Percentiles rank a stretch among this genome's conserved stretches.
Conservation (phyloP, 92 coral and sea anemone genomes). For the Parazoanthus swiftii region DNA sequence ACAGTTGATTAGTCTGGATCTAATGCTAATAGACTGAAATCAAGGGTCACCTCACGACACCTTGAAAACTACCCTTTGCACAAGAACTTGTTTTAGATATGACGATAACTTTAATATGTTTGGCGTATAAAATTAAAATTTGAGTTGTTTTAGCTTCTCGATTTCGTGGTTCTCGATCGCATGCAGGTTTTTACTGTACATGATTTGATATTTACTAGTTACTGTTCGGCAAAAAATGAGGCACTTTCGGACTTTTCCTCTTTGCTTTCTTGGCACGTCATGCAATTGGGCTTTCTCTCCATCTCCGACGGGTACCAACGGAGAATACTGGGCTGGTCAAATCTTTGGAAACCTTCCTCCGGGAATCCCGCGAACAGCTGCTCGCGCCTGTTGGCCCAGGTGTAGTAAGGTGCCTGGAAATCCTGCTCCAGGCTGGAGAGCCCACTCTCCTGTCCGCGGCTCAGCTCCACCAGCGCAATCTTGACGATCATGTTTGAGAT, state of each 20-base stretch:
- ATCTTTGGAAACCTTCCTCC: slow-evolving; percentile 76
- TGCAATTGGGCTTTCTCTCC: slow-evolving; percentile 76
- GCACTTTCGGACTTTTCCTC: slow-evolving; percentile 48
- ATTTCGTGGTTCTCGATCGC: no score
- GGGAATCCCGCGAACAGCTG: slow-evolving; percentile 70
- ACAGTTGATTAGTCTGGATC: no score
- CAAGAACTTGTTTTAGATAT: no score
- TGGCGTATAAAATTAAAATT: no score
- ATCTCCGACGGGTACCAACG: slow-evolving; percentile 86
- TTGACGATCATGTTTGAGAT: slow-evolving; percentile 85
- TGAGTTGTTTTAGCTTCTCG: no score
- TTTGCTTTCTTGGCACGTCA: slow-evolving; percentile 63
- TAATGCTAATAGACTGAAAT: no score
- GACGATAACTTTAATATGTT: no score
- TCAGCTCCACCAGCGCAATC: slow-evolving; percentile 86
- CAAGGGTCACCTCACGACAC: no score
- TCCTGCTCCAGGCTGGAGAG: slow-evolving; percentile 83
- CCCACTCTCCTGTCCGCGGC: slow-evolving; percentile 87
- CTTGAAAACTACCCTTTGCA: no score
- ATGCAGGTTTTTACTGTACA: no score
- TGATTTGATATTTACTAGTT: not conserved
- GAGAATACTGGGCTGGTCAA: slow-evolving; percentile 79
- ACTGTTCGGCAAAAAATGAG: slow-evolving; percentile 45
- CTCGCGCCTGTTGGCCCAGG: slow-evolving; percentile 92
- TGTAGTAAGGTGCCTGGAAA: slow-evolving; percentile 76